Evolutionary conservation across 2,797 vertebrate genomes (phyloP).

Genomic region (Tokudaia tokunoshimensis): DNA sequence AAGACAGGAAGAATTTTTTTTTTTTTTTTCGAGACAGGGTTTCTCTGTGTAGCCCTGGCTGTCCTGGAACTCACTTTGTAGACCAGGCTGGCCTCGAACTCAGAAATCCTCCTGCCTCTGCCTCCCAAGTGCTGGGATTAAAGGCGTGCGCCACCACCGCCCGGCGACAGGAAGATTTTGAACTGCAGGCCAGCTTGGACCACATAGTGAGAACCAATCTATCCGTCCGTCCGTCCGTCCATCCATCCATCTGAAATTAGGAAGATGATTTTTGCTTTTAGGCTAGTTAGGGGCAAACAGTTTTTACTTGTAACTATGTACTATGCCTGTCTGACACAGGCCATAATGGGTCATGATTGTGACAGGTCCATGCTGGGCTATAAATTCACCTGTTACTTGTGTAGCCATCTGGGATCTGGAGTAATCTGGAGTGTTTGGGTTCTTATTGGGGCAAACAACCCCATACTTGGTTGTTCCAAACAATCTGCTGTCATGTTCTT

Average conservation of each 20-base stretch:
- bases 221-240: not conserved
- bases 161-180: not conserved
- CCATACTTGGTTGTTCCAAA: not conserved
- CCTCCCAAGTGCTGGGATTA: no score
- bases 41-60: no score
- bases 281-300: not conserved
- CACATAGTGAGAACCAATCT: not conserved
- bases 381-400: not conserved
- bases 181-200: not conserved
- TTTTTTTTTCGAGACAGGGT: no score
- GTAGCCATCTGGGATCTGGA: not conserved
- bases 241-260: not conserved
- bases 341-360: not conserved
- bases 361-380: not conserved
- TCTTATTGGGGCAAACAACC: not conserved
- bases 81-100: no score
- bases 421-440: not conserved
- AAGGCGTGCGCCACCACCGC: no score
- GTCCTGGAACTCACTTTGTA: no score
- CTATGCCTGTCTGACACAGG: not conserved
- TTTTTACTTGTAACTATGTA: not conserved
- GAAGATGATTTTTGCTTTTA: not conserved
- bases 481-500: not conserved
- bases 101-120: no score
- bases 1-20: not conserved